Conservation (phyloP, 2,113 vertebrate species). For the Engystomops pustulosus region DNA sequence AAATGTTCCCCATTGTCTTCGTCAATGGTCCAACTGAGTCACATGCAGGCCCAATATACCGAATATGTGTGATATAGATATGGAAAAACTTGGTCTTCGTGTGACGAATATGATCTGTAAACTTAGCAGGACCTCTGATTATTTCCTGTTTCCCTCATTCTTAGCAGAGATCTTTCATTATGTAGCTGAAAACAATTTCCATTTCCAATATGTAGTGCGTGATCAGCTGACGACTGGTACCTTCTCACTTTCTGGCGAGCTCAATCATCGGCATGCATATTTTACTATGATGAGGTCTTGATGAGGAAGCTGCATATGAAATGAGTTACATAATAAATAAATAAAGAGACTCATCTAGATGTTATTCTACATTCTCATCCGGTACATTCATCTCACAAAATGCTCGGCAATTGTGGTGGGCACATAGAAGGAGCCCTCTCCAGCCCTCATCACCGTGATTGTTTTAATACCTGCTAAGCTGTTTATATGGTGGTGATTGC, state of each 20-base stretch:
- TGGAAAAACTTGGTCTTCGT: no score
- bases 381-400: constrained; percentile 20
- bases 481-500: constrained; percentile 39
- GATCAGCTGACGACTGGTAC: not conserved
- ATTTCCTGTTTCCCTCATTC: not conserved
- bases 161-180: not conserved
- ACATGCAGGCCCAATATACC: no score
- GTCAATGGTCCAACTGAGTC: no score
- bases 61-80: no score
- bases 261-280: constrained; percentile 6
- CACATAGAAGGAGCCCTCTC: not conserved
- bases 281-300: constrained; percentile 29
- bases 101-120: not conserved
- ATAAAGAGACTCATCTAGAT: not conserved
- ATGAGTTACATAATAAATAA: constrained; percentile 43
- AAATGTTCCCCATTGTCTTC: no score
- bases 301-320: constrained; percentile 42
- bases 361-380: constrained; percentile 16
- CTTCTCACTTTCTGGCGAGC: not conserved
- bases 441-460: constrained; percentile 43
- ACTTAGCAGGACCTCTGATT: not conserved
- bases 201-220: constrained; percentile 7
- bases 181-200: constrained; percentile 1
- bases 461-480: constrained; percentile 54
- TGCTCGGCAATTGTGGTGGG: constrained; percentile 7